Conservation (phyloP, 2,113 vertebrate genomes). For the Pterocles gutturalis region DNA sequence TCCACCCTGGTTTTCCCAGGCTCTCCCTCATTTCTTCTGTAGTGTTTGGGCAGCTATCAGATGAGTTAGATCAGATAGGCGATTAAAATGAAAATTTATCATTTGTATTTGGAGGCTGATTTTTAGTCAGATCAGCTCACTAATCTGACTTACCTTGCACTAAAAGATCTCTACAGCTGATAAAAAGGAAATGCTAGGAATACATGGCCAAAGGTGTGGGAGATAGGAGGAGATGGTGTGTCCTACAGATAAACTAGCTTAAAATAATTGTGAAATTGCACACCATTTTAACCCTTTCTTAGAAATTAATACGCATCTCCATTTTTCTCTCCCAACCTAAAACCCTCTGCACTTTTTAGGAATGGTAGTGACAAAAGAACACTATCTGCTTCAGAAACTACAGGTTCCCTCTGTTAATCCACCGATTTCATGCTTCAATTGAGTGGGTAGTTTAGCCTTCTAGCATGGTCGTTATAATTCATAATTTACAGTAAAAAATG, state of each 20-base stretch:
- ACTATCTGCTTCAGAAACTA: not conserved
- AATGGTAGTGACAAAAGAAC: not conserved
- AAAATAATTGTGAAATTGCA: not conserved
- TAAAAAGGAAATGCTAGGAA: slow-evolving; percentile 22
- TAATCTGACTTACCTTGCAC: not conserved
- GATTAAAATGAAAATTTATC: slow-evolving; percentile 51
- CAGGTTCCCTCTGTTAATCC: not conserved
- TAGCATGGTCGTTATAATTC: not conserved
- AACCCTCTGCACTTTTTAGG: not conserved
- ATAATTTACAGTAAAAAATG: not conserved
- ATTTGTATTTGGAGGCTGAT: slow-evolving; percentile 42
- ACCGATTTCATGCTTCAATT: rapidly evolving
- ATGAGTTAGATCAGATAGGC: not conserved
- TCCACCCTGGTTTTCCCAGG: slow-evolving; percentile 66
- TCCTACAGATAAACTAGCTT: not conserved
- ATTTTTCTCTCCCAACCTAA: not conserved
- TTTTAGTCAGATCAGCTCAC: not conserved
- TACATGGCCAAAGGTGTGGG: not conserved
- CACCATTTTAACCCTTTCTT: not conserved
- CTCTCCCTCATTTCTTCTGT: slow-evolving; percentile 43
- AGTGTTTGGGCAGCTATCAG: not conserved
- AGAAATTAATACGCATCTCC: not conserved
- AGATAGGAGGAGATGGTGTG: not conserved
- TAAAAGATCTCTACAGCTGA: not conserved
- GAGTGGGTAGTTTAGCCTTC: not conserved